Evolutionary conservation across 2,113 vertebrate genomes (phyloP), one percentile per base, ranked within the genome.

Genomic region (Gnathonemus longibarbis): DNA sequence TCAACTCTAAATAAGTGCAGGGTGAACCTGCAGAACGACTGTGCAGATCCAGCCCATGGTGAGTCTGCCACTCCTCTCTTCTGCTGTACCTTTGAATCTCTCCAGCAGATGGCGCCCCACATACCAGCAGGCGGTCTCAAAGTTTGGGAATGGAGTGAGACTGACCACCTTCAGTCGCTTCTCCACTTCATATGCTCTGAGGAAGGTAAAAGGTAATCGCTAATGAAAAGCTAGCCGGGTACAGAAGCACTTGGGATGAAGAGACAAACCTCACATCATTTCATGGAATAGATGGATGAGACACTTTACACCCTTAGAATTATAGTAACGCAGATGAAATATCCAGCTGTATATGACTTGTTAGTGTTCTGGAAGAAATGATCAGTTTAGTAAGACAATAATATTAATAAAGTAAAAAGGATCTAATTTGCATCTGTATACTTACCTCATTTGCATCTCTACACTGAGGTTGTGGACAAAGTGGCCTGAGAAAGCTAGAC

Each of bases 391-490:
- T 84, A 84, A 24, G 45, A 48, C 7, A 42, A 85, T 6, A 48
- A 50, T 19, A 50, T 49, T 86, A 86, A 17, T 17, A 80, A 80
- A 39, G 13, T 80, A 39, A 39, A 6, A 19, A 80, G 42, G 35
- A 80, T 13, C 15, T 27, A 21, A 49, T 24, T 48, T 24, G 45
- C 19, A 13, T 27, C 1, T 46, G 24, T 49, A 74, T 85, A 92
- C 95, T 84, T 27, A 99, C 98, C 98, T 99, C 98, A 98, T 98
- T 94, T 99, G 98, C 98, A 99, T 99, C 95, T 99, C 98, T 93
- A 99, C 96, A 0, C 97, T 99, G 90, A 99, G 94, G 93, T 98
- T 99, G 94, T 99, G 98, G 85, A 99, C 96, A 88, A 99, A 99
- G 95, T 99, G 98, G 92, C 98, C 98, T 24, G 97, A 96, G 92